A percentile compares a stretch with the other conserved stretches of the same genome.
Evolutionary conservation across 1,140 invertebrate genomes (phyloP).

Genomic region (Drosophila gunungcola): DNA sequence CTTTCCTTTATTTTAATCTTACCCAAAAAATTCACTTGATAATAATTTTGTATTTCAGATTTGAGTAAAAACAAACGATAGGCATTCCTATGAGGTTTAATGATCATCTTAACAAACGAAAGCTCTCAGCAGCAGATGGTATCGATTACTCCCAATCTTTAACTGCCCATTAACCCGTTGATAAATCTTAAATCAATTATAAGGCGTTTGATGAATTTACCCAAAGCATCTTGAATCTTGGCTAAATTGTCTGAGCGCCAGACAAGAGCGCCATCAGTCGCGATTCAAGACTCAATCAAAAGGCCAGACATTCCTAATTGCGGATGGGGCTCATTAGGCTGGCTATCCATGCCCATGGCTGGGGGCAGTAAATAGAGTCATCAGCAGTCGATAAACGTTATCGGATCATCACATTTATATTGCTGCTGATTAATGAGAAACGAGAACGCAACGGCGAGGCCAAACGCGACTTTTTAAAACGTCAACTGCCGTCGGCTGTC

Average conservation of each 20-base stretch:
- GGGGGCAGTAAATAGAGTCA: constrained; percentile 71
- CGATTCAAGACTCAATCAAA: constrained; percentile 30
- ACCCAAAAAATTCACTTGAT: no score
- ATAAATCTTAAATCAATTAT: constrained; percentile 47
- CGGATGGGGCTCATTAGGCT: constrained; percentile 55
- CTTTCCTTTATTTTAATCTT: no score
- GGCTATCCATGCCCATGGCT: constrained; percentile 47
- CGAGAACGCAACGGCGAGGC: constrained; percentile 9
- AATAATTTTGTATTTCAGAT: no score
- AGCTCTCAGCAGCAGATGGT: not conserved
- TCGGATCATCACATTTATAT: constrained; percentile 78
- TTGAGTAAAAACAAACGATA: not conserved
- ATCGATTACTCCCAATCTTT: constrained; percentile 8
- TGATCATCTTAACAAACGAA: not conserved
- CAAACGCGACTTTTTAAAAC: constrained; percentile 31
- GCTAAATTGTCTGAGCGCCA: constrained; percentile 32
- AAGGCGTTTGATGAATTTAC: constrained; percentile 20
- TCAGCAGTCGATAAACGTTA: constrained; percentile 71
- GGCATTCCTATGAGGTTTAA: constrained; percentile 9
- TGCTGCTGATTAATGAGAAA: constrained; percentile 73
- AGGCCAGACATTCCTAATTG: constrained; percentile 47
- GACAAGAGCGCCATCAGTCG: constrained; percentile 26
- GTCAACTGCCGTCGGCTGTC: constrained; percentile 65
- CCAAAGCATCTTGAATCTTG: constrained; percentile 17
- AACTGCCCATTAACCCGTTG: constrained; percentile 37